phyloP scores from a whole-genome alignment of 1,140 invertebrate species.

The Rhopalosiphum padi region DNA sequence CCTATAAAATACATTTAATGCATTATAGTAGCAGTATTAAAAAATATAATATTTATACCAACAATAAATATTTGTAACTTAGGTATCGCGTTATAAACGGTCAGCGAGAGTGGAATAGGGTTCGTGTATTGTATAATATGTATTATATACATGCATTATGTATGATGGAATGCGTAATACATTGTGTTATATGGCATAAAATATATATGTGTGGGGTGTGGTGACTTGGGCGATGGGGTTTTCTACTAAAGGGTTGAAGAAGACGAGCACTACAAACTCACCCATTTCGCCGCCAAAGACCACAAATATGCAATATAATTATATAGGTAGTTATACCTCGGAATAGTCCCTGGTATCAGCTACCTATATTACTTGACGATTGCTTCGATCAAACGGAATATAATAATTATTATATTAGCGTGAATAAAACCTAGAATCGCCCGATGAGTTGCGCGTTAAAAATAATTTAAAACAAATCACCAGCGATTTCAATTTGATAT shows the following conservation, averaged over 20 bases:
- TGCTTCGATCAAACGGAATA: background rate
- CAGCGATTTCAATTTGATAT: too few species aligned
- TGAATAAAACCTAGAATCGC: too few species aligned
- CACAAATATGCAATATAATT: background rate
- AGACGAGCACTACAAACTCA: background rate
- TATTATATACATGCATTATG: background rate
- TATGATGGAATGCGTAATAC: background rate
- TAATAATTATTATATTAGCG: background rate
- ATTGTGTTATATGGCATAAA: background rate
- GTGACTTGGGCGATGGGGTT: background rate
- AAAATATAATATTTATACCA: background rate
- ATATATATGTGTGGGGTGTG: background rate
- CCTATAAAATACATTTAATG: background rate
- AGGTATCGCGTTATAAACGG: background rate
- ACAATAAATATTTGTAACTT: background rate
- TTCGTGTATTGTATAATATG: background rate
- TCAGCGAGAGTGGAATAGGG: background rate
- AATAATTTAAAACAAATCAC: background rate
- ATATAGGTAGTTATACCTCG: background rate
- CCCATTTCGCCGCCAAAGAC: background rate
- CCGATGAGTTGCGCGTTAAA: background rate
- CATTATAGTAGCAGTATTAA: background rate
- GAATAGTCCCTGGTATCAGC: background rate
- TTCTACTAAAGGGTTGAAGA: background rate
- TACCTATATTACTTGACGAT: background rate